Conservation (phyloP, 2,888 invertebrate genomes). For the Caenorhabditis macrosperma region DNA sequence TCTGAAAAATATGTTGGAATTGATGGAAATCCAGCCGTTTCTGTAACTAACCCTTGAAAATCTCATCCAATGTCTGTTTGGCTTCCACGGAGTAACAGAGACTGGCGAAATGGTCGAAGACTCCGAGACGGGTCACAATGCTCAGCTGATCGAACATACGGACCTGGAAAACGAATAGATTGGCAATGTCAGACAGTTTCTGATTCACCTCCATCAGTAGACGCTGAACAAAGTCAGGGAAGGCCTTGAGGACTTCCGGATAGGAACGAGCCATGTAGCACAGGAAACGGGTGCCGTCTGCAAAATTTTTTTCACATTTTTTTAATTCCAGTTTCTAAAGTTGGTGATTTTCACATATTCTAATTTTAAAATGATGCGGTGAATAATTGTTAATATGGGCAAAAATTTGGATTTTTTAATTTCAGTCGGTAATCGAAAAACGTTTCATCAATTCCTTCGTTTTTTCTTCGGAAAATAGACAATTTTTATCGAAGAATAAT, state of each 20-base stretch:
- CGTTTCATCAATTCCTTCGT: too few relatives aligned
- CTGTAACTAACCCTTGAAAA: conserved; percentile 15
- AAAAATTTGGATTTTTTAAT: too few relatives aligned
- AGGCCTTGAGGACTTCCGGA: conserved; percentile 47
- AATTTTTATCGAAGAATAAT: too few relatives aligned
- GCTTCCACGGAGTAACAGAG: conserved; percentile 49
- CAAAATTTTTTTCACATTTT: too few relatives aligned
- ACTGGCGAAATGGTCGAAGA: conserved; percentile 62
- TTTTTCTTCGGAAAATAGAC: too few relatives aligned
- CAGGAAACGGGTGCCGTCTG: conserved; percentile 60
- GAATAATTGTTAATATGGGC: too few relatives aligned
- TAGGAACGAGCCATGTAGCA: conserved; percentile 57
- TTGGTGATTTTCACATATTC: too few relatives aligned
- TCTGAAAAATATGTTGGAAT: too few relatives aligned
- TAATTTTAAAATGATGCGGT: too few relatives aligned
- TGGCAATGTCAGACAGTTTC: background rate
- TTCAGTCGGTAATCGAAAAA: too few relatives aligned
- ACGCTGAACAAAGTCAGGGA: conserved; percentile 42
- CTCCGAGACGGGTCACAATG: conserved; percentile 41
- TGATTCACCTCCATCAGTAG: conserved; percentile 30
- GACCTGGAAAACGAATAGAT: conserved; percentile 26
- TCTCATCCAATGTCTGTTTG: conserved; percentile 31
- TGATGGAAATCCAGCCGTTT: background rate
- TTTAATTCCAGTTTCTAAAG: too few relatives aligned
- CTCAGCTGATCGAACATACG: conserved; percentile 53